phyloP scores from a whole-genome alignment of 2,888 invertebrate species.

The Danaus chrysippus region DNA sequence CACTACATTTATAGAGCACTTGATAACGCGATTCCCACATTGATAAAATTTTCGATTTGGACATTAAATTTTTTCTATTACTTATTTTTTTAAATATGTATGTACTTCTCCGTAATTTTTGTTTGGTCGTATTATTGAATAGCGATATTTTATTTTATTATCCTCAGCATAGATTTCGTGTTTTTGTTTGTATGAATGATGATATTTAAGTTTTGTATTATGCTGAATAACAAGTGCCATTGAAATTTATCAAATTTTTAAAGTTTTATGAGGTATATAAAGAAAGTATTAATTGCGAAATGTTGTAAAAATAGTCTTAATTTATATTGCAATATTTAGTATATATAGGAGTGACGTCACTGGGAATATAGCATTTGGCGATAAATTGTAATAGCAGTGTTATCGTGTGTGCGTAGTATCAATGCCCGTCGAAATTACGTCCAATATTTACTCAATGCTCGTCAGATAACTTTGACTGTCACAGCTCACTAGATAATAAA shows the following conservation, averaged over 20 bases:
- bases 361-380: slow-evolving; percentile 47
- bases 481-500: slow-evolving; percentile 5
- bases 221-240: too few relatives aligned
- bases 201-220: too few relatives aligned
- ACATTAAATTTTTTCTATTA: neutral
- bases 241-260: too few relatives aligned
- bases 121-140: too few relatives aligned
- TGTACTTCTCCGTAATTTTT: neutral
- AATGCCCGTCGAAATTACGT: slow-evolving; percentile 44
- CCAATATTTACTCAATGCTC: slow-evolving; percentile 43
- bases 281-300: too few relatives aligned
- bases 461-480: slow-evolving; percentile 34
- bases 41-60: neutral
- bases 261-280: too few relatives aligned
- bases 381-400: slow-evolving; percentile 41
- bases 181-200: too few relatives aligned
- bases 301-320: neutral
- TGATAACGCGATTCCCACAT: slow-evolving; percentile 16
- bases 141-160: too few relatives aligned
- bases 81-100: neutral
- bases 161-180: too few relatives aligned
- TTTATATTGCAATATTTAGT: neutral
- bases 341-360: slow-evolving; percentile 29
- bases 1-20: slow-evolving; percentile 22
- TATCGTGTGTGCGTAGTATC: slow-evolving; percentile 38